Conservation (phyloP, 2,888 invertebrate species). For the Polia nebulosa region DNA sequence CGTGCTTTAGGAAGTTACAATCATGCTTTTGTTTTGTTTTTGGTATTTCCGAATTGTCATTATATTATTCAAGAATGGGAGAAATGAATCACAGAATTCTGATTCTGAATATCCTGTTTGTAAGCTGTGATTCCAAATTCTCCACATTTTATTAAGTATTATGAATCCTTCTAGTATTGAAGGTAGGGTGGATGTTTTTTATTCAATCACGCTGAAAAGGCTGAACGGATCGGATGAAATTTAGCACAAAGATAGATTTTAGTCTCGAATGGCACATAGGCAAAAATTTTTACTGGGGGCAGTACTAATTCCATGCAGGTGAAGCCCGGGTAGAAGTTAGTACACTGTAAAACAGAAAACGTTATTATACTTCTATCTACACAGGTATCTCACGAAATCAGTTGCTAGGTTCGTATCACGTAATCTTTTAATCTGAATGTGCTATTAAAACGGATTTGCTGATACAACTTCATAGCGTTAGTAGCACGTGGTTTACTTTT, state of each 20-base stretch:
- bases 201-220: too few species aligned
- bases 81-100: neutral
- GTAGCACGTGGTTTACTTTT: slow-evolving; percentile 67
- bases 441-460: slow-evolving; percentile 59
- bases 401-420: slow-evolving; percentile 32
- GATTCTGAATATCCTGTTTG: neutral
- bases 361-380: slow-evolving; percentile 7
- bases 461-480: slow-evolving; percentile 51
- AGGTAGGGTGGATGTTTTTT: too few species aligned
- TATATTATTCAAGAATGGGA: neutral
- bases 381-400: slow-evolving; percentile 32
- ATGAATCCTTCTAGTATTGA: too few species aligned
- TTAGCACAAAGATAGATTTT: too few species aligned
- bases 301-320: too few species aligned
- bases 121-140: neutral
- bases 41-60: slow-evolving; percentile 4
- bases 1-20: slow-evolving; percentile 5
- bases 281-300: too few species aligned
- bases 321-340: too few species aligned
- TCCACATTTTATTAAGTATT: neutral
- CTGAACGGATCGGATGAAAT: too few species aligned
- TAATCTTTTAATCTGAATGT: slow-evolving; percentile 59
- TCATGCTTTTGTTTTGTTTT: slow-evolving; percentile 7
- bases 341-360: too few species aligned
- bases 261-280: too few species aligned